Conservation (phyloP, 2,113 vertebrate species). For the Siniperca chuatsi region DNA sequence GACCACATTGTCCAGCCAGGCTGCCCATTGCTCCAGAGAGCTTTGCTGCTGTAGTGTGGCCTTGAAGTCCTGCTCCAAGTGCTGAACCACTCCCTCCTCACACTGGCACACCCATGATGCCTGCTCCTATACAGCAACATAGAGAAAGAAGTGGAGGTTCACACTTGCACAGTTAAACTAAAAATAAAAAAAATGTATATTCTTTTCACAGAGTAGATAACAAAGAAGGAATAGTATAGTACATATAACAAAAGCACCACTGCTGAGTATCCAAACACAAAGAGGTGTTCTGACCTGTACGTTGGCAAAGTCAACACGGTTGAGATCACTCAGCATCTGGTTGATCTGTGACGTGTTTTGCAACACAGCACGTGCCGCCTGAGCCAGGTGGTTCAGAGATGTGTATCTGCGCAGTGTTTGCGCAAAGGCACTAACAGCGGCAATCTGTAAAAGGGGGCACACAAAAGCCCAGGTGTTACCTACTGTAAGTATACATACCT, state of each 20-base stretch:
- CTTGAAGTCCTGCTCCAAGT: slow-evolving; percentile 98
- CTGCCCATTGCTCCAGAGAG: slow-evolving; percentile 98
- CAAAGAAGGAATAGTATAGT: neutral
- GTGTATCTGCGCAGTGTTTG: slow-evolving; percentile 98
- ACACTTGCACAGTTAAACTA: neutral
- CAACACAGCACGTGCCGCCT: slow-evolving; percentile 95
- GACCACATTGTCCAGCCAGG: slow-evolving; percentile 95
- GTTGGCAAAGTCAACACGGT: slow-evolving; percentile 97
- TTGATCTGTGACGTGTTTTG: slow-evolving; percentile 99
- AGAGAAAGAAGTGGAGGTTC: neutral
- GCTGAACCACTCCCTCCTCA: slow-evolving; percentile 95
- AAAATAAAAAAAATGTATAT: neutral
- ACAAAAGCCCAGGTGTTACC: slow-evolving; percentile 21
- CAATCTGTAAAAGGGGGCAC: slow-evolving; percentile 84
- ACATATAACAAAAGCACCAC: neutral
- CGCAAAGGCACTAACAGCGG: slow-evolving; percentile 96
- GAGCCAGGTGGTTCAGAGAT: slow-evolving; percentile 97
- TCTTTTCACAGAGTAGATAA: neutral
- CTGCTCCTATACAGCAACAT: slow-evolving; percentile 88
- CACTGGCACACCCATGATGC: slow-evolving; percentile 99
- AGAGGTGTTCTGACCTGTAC: slow-evolving; percentile 89
- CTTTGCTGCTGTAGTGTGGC: slow-evolving; percentile 97
- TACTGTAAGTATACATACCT: neutral
- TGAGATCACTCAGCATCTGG: slow-evolving; percentile 99
- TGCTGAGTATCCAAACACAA: neutral